A percentile compares a stretch with the other conserved stretches of the same genome.
phyloP scores from a whole-genome alignment of 2,113 vertebrate genomes.

The Pogonocichla stellata region DNA sequence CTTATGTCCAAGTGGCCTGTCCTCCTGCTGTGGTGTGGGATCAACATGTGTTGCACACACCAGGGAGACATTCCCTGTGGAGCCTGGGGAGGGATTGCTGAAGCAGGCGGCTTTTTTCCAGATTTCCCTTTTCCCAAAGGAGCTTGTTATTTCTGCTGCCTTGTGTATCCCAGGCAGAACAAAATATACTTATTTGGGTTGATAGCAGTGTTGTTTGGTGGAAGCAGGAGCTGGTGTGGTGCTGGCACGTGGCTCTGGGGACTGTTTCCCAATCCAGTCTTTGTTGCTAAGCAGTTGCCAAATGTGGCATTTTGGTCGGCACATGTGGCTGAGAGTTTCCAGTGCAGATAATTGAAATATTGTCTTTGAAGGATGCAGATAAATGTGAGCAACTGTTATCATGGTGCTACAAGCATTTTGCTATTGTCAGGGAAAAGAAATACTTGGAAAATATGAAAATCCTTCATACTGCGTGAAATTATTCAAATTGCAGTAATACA shows the following conservation, averaged over 20 bases:
- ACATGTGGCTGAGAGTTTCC: not conserved
- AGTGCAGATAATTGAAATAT: not conserved
- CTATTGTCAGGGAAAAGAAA: not conserved
- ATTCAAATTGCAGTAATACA: not conserved
- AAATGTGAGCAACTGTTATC: not conserved
- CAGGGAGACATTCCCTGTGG: not conserved
- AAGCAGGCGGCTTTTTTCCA: not conserved
- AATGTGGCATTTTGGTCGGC: not conserved
- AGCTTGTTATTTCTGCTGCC: constrained; percentile 20
- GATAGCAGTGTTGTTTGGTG: not conserved
- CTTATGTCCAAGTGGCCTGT: not conserved
- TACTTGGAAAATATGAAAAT: not conserved
- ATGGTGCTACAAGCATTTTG: not conserved
- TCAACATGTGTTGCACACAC: not conserved
- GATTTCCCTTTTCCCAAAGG: not conserved
- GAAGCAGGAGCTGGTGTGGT: constrained; percentile 1
- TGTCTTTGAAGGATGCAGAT: constrained; percentile 17
- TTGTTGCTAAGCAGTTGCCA: not conserved
- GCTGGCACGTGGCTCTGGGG: not conserved
- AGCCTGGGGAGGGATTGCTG: not conserved
- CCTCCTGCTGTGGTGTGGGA: not conserved
- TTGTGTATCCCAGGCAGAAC: not conserved
- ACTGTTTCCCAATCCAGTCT: not conserved
- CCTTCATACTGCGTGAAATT: not conserved
- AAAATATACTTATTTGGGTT: not conserved